These are phyloP conservation scores for Cygnus olor DNA, from an alignment of 2,797 vertebrate genomes.

Conservation along the genomic window DNA sequence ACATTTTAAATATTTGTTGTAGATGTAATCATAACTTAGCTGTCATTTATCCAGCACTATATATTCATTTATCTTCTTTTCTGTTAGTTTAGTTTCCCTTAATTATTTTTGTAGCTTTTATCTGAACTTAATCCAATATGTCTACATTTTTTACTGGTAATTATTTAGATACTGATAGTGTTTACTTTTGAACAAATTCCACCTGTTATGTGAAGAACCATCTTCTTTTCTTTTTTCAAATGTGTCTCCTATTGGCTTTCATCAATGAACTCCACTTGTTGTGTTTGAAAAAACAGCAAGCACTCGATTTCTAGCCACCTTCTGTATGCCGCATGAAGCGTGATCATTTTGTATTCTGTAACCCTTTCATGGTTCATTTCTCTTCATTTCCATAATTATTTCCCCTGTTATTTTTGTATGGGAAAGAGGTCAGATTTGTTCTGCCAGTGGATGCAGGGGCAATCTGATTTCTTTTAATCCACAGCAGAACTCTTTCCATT, in stretches of 20 bases:
- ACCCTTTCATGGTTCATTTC: neutral
- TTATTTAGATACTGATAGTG: conserved; percentile 29
- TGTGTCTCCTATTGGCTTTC: neutral
- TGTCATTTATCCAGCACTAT: neutral
- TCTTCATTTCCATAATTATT: neutral
- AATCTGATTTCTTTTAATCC: neutral
- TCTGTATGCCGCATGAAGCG: neutral
- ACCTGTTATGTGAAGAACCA: neutral
- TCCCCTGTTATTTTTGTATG: neutral
- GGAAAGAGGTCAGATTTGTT: neutral
- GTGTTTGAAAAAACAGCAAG: neutral
- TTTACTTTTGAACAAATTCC: conserved; percentile 31
- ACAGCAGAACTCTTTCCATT: neutral
- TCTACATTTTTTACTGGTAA: conserved; percentile 9
- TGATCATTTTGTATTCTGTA: neutral
- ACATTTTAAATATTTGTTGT: conserved; percentile 11
- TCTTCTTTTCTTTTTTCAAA: conserved; percentile 19
- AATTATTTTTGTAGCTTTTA: conserved; percentile 43
- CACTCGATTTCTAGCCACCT: neutral
- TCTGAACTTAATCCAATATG: conserved; percentile 44
- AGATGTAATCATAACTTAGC: neutral
- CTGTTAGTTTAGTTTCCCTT: neutral
- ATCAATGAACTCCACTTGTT: neutral
- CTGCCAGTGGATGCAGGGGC: neutral
- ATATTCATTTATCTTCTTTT: neutral